Conservation (phyloP, 2,888 invertebrate species). For the Pyrgus malvae region DNA sequence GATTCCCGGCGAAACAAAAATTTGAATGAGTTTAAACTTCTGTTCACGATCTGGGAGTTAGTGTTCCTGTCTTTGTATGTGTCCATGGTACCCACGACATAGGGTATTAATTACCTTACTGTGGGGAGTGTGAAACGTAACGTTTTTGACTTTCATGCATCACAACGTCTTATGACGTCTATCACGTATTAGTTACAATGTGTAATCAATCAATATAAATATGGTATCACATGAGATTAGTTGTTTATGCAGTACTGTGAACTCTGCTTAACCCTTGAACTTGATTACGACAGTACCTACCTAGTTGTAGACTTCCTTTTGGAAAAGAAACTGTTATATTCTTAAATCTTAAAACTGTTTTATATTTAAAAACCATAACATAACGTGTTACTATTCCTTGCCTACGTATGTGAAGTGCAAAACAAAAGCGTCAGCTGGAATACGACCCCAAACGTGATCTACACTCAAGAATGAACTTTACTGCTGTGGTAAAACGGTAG, state of each 20-base stretch:
- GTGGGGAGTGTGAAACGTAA: too few relatives aligned
- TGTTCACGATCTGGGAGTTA: too few relatives aligned
- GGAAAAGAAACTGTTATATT: not conserved
- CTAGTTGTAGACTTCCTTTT: not conserved
- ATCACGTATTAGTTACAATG: too few relatives aligned
- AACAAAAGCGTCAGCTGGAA: constrained; percentile 22
- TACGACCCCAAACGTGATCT: constrained; percentile 10
- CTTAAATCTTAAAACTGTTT: not conserved
- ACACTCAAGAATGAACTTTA: not conserved
- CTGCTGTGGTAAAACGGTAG: not conserved
- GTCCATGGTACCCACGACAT: too few relatives aligned
- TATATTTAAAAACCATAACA: not conserved
- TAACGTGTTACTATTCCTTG: not conserved
- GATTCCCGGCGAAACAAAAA: too few relatives aligned
- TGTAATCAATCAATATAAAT: too few relatives aligned
- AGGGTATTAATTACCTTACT: too few relatives aligned
- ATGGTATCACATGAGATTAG: too few relatives aligned
- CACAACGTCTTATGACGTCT: too few relatives aligned
- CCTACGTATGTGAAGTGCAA: constrained; percentile 1
- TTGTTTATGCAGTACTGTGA: constrained; percentile 5
- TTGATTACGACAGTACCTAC: not conserved
- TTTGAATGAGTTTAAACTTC: too few relatives aligned
- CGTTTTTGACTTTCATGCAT: too few relatives aligned
- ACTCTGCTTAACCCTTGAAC: constrained; percentile 1
- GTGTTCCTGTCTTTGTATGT: too few relatives aligned